These are phyloP conservation scores for Rhopilema esculentum DNA, from an alignment of 30 jellyfish, hydroid and myxozoan species.

Conservation along the genomic window DNA sequence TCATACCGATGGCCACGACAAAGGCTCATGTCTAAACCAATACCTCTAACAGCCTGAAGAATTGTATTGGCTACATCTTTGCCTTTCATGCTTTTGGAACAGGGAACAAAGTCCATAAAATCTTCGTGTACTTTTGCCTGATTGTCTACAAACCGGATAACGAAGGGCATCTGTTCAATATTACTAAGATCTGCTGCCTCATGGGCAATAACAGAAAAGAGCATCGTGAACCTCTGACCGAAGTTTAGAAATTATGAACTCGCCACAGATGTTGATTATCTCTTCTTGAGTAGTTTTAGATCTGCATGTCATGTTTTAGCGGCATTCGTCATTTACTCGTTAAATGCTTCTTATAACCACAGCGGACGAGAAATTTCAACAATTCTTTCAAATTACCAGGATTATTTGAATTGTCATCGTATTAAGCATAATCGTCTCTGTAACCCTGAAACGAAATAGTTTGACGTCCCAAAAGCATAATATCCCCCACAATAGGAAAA, in stretches of 20 bases:
- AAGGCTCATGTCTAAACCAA: too few species aligned
- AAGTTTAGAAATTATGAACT: neutral
- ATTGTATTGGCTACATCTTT: neutral
- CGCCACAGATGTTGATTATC: neutral
- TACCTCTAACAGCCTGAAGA: neutral
- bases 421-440: neutral
- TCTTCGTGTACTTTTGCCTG: neutral
- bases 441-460: neutral
- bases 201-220: too few species aligned
- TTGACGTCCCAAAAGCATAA: neutral
- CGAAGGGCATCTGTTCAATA: neutral
- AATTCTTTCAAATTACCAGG: neutral
- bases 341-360: neutral
- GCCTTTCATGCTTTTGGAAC: neutral
- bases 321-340: neutral
- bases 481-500: neutral
- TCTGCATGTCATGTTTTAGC: neutral
- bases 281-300: too few species aligned
- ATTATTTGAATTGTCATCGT: neutral
- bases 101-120: neutral
- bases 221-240: neutral
- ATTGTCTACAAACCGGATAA: neutral
- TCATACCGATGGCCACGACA: neutral
- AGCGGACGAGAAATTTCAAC: neutral
- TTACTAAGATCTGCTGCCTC: too few species aligned